Conservation (phyloP, 92 coral and sea anemone genomes). For the Epizoanthus fatuus region DNA sequence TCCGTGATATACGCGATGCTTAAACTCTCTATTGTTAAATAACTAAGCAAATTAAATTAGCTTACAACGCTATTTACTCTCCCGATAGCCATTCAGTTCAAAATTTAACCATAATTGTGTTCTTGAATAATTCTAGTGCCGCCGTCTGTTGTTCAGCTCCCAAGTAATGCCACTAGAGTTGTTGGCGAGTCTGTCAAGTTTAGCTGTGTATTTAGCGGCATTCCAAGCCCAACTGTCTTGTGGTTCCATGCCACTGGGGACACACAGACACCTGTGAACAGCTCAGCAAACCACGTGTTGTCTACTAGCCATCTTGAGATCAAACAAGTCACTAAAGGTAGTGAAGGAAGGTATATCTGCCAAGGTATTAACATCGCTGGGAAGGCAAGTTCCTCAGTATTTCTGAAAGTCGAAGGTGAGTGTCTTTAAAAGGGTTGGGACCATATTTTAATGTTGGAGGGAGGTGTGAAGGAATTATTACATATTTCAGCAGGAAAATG, state of each 20-base stretch:
- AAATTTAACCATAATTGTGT: neutral
- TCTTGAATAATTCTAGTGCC: slow-evolving; percentile 53
- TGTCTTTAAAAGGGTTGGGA: neutral
- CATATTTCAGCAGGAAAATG: too few species aligned
- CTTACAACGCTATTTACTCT: too few species aligned
- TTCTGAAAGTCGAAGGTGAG: slow-evolving; percentile 84
- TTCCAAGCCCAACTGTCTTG: slow-evolving; percentile 75
- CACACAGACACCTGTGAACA: slow-evolving; percentile 46
- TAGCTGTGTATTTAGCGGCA: slow-evolving; percentile 81
- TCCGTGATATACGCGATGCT: too few species aligned
- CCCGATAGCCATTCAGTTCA: too few species aligned
- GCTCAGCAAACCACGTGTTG: slow-evolving; percentile 66
- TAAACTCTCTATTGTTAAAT: too few species aligned
- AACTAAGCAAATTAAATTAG: too few species aligned
- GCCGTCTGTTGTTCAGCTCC: slow-evolving; percentile 73
- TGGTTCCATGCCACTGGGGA: slow-evolving; percentile 79
- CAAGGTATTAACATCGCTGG: slow-evolving; percentile 87
- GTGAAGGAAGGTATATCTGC: slow-evolving; percentile 86
- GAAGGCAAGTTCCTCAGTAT: slow-evolving; percentile 62
- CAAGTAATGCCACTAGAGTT: slow-evolving; percentile 72
- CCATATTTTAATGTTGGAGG: too few species aligned
- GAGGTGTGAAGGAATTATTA: too few species aligned
- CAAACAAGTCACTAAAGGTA: slow-evolving; percentile 65
- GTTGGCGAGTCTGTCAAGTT: slow-evolving; percentile 85
- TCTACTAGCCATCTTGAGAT: slow-evolving; percentile 68